Percentiles rank a stretch among this genome's conserved stretches.
Conservation (phyloP, 2,797 vertebrate genomes). For the Dermochelys coriacea region DNA sequence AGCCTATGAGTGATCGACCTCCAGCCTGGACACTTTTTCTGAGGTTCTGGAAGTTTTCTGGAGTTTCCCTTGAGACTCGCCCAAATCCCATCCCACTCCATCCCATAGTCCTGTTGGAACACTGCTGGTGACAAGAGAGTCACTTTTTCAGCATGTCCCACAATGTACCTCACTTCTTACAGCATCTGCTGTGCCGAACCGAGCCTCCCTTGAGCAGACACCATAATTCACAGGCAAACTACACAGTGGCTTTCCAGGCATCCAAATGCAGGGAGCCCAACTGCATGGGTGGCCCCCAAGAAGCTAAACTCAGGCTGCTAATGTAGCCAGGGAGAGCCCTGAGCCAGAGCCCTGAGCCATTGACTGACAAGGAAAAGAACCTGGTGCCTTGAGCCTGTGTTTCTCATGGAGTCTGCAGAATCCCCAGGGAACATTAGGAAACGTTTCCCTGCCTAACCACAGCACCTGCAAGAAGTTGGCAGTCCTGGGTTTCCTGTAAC, state of each 20-base stretch:
- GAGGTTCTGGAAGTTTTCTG: neutral
- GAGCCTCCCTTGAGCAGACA: neutral
- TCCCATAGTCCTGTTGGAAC: neutral
- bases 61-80: neutral
- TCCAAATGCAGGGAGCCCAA: neutral
- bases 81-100: neutral
- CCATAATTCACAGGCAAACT: neutral
- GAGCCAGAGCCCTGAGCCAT: neutral
- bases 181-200: neutral
- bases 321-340: neutral
- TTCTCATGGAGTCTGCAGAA: neutral
- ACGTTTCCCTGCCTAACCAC: neutral
- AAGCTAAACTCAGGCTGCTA: neutral
- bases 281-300: neutral
- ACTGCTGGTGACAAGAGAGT: neutral
- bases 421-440: neutral
- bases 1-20: neutral
- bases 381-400: neutral
- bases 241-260: too few species aligned
- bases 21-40: neutral
- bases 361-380: neutral
- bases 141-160: neutral
- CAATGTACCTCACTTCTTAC: neutral
- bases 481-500: neutral
- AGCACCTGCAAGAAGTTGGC: neutral